These are phyloP conservation scores for Andrena fulva DNA, from an alignment of 2,888 invertebrate species.

Conservation along the genomic window DNA sequence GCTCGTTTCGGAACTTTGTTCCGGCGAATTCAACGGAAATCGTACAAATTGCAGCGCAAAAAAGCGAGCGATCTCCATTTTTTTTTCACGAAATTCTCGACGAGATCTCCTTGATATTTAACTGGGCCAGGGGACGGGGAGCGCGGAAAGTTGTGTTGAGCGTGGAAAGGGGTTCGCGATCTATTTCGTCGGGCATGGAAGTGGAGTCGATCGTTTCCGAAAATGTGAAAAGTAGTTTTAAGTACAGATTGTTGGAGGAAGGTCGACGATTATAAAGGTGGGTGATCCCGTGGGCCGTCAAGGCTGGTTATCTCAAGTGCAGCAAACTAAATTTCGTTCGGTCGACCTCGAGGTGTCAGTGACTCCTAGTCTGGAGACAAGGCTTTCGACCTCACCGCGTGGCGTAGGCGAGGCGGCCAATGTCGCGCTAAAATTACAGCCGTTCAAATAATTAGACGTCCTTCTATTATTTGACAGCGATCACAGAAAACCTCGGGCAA, in stretches of 20 bases:
- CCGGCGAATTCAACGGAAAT: background rate
- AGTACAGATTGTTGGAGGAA: background rate
- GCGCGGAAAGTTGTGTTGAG: too few species aligned
- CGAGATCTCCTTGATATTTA: too few species aligned
- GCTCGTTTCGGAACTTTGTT: background rate
- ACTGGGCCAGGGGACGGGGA: too few species aligned
- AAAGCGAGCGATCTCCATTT: background rate
- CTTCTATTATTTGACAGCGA: conserved; percentile 37
- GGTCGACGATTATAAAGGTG: conserved; percentile 10
- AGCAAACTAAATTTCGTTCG: conserved; percentile 66
- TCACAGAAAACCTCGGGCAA: conserved; percentile 5
- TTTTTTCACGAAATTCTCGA: background rate
- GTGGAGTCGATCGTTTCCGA: background rate
- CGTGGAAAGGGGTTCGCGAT: background rate
- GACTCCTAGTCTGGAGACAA: conserved; percentile 48
- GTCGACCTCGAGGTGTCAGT: conserved; percentile 68
- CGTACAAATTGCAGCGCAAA: background rate
- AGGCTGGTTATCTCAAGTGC: conserved; percentile 65
- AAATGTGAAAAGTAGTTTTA: background rate
- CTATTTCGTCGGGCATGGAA: background rate
- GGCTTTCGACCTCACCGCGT: conserved; percentile 55
- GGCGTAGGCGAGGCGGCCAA: conserved; percentile 41
- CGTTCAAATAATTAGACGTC: conserved; percentile 43
- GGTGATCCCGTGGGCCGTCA: conserved; percentile 32
- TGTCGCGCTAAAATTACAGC: conserved; percentile 54